Base-by-base conservation (phyloP, 2,888 invertebrate species). In the Eurytoma adleriae region DNA sequence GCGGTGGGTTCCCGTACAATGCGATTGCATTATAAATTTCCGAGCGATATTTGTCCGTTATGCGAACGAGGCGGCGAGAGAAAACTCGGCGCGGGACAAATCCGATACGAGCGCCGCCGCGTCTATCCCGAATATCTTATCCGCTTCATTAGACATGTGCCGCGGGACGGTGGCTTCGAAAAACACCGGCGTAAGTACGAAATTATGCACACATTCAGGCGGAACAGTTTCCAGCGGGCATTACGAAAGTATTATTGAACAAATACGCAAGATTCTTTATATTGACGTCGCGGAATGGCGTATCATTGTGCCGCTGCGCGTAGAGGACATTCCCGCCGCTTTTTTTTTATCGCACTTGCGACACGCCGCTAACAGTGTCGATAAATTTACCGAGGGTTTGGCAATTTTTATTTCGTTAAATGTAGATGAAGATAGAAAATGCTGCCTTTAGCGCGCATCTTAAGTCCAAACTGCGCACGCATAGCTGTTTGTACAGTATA, bases 121-220 rank as follows among this genome's bases (percentile, higher is more conserved):
- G 30, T 67, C 52, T 54, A 56, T 40, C 27, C 66, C 56, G 50
- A 74, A 74, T 74, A 74, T 62, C 56, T 74, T 74, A 67, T 74
- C 66, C 66, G 74, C 74, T 67, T 74, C 74, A 74, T 67, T 74
- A 57, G 66, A 20, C 64, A 27, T 30, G 68, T 48, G 24, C n/a
- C 10, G 30, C 40, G 7, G 27, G 16, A n/a, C 54, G n/a, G 27
- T 56, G 57, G 50, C 57, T 52, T 52, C 16, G 5, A 69, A 69
- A 56, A 56, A 56, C 10, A 50, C 56, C 57, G 57, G 54, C 27
- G 48, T 64, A 72, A 74, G 59, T 68, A 68, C 59, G 40, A 52
- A 59, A 75, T 75, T 75, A 68, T 75, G 75, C 75, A 48, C 75
- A 68, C 75, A 14, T 75, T 75, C 67, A 59, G 75, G 59, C 67